A percentile compares a stretch with the other conserved stretches of the same genome.
These are phyloP conservation scores for Sebastes paucispinis DNA, from an alignment of 2,797 vertebrate genomes.

Conservation along the genomic window DNA sequence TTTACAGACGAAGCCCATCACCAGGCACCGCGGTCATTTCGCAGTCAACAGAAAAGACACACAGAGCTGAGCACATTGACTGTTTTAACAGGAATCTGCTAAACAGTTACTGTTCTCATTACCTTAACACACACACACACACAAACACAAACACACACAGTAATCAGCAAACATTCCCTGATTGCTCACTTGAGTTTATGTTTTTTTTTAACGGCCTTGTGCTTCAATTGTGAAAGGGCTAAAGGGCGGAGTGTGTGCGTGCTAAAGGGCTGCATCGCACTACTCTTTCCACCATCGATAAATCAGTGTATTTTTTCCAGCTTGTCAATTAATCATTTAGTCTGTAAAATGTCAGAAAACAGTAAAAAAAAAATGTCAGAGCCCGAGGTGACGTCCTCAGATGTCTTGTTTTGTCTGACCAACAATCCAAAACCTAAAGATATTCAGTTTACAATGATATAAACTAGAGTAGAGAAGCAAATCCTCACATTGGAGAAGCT, in stretches of 20 bases:
- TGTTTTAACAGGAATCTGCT: slow-evolving; percentile 49
- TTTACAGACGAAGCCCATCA: slow-evolving; percentile 2
- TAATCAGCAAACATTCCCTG: not conserved
- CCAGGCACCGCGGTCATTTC: slow-evolving; percentile 38
- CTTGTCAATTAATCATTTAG: not conserved
- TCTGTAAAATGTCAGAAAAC: not conserved
- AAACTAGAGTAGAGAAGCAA: not conserved
- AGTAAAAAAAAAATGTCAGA: no score
- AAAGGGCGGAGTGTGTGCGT: not conserved
- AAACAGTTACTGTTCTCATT: slow-evolving; percentile 41
- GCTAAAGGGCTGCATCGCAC: not conserved
- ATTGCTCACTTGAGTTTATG: not conserved
- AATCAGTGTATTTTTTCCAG: not conserved
- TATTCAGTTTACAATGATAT: not conserved
- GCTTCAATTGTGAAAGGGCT: not conserved
- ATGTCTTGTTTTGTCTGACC: not conserved
- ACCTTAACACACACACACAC: slow-evolving; percentile 7
- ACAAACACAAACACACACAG: not conserved
- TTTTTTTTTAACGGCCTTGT: not conserved
- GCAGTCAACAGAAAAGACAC: slow-evolving; percentile 70
- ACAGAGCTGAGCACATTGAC: slow-evolving; percentile 17
- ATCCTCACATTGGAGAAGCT: not conserved
- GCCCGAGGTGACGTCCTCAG: not conserved
- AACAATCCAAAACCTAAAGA: not conserved
- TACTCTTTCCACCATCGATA: not conserved